Conservation (phyloP, 1,140 invertebrate species). For the Gryon sp. region DNA sequence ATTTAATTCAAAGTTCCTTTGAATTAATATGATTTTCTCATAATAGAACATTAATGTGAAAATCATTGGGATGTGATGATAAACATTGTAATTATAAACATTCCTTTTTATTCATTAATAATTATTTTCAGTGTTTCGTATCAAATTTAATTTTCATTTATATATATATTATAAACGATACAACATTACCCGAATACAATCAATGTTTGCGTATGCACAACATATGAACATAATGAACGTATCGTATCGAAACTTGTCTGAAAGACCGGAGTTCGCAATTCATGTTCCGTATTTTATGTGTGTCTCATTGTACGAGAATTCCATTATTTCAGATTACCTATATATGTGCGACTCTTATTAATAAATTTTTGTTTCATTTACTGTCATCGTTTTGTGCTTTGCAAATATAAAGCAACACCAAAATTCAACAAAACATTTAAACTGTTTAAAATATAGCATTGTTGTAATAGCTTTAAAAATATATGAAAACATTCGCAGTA, state of each 20-base stretch:
- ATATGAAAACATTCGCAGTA: no score
- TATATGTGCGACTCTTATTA: slow-evolving; percentile 47
- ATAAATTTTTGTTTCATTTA: slow-evolving; percentile 33
- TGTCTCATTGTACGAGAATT: slow-evolving; percentile 41
- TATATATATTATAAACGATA: no score
- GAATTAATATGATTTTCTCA: no score
- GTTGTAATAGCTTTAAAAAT: no score
- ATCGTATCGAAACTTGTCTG: slow-evolving; percentile 19
- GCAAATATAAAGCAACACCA: background rate
- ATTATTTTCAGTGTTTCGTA: no score
- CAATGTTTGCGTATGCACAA: slow-evolving; percentile 3
- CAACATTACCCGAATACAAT: no score
- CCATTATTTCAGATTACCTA: slow-evolving; percentile 29
- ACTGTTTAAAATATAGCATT: slow-evolving; percentile 37
- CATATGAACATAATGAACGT: slow-evolving; percentile 4
- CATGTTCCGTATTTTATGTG: slow-evolving; percentile 24
- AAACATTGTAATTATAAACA: no score
- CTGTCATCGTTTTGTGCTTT: slow-evolving; percentile 11
- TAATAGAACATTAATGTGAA: no score
- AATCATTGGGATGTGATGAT: no score
- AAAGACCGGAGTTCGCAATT: slow-evolving; percentile 24
- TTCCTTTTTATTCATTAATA: no score
- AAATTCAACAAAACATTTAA: slow-evolving; percentile 45
- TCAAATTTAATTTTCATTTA: no score
- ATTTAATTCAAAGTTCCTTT: no score